Percentiles rank a stretch among this genome's conserved stretches.
These are phyloP conservation scores for Dryoscopus gambensis DNA, from an alignment of 2,113 vertebrate species.

Conservation along the genomic window DNA sequence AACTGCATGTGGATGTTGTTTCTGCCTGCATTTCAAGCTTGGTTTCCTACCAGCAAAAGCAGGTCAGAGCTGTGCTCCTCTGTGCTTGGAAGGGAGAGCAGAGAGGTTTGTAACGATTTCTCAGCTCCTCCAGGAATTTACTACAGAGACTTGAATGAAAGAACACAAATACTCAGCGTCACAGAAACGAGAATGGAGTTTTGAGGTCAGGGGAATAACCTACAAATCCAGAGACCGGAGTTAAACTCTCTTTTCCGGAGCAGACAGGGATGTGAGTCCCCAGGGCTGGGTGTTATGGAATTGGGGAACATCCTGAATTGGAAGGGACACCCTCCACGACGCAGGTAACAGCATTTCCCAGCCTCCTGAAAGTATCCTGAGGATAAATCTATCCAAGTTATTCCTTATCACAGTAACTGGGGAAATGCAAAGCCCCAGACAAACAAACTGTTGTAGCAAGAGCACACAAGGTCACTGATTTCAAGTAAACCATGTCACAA, in stretches of 20 bases:
- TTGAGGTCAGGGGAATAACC: neutral
- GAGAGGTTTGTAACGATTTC: neutral
- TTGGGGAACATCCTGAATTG: neutral
- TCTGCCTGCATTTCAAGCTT: neutral
- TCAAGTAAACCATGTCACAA: neutral
- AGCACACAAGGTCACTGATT: neutral
- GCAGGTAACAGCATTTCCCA: neutral
- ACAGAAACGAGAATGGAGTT: neutral
- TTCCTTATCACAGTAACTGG: neutral
- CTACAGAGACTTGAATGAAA: neutral
- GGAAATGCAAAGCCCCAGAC: neutral
- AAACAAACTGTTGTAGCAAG: neutral
- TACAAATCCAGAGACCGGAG: neutral
- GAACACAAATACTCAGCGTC: neutral
- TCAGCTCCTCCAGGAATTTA: constrained; percentile 7
- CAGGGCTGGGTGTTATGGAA: neutral
- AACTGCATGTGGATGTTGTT: neutral
- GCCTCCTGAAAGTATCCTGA: neutral
- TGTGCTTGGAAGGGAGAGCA: neutral
- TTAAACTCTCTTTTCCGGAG: neutral
- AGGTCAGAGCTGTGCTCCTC: neutral
- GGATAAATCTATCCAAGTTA: neutral
- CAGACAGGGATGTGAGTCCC: neutral
- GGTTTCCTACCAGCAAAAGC: neutral
- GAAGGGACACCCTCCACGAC: neutral